Conservation (phyloP, 2,797 vertebrate species). For the Uromys caudimaculatus region DNA sequence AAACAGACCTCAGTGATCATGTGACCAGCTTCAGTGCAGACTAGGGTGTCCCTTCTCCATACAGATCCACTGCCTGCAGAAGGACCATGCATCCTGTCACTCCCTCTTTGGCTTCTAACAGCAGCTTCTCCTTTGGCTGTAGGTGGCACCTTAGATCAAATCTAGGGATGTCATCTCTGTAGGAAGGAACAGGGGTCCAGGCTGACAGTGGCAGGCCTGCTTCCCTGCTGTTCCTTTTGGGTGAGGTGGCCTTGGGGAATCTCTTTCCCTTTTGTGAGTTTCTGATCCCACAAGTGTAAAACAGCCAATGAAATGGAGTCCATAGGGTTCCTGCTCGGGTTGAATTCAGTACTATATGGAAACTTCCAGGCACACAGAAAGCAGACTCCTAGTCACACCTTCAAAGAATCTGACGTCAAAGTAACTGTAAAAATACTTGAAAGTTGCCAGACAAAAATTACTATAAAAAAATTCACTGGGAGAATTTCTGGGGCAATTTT, state of each 20-base stretch:
- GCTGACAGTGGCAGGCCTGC: background rate
- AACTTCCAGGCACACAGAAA: background rate
- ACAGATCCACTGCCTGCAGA: background rate
- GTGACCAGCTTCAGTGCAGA: background rate
- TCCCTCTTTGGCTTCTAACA: background rate
- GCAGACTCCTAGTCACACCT: background rate
- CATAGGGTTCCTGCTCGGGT: background rate
- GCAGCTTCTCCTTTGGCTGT: background rate
- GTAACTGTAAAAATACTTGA: background rate
- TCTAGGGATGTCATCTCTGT: no score
- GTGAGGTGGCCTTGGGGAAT: background rate
- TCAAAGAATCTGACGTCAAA: conserved; percentile 9
- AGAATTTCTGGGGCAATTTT: background rate
- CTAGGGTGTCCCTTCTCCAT: background rate
- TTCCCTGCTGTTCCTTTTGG: background rate
- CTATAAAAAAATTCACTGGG: background rate
- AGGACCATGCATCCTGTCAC: background rate
- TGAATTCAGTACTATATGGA: background rate
- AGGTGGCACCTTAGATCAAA: background rate
- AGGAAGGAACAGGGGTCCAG: background rate
- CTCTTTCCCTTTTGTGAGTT: background rate
- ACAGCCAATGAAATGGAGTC: background rate
- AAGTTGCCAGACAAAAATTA: conserved; percentile 28
- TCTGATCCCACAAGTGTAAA: background rate
- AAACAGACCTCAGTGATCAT: background rate